These are phyloP conservation scores for Listronotus oregonensis DNA, from an alignment of 1,140 invertebrate species.

Conservation along the genomic window DNA sequence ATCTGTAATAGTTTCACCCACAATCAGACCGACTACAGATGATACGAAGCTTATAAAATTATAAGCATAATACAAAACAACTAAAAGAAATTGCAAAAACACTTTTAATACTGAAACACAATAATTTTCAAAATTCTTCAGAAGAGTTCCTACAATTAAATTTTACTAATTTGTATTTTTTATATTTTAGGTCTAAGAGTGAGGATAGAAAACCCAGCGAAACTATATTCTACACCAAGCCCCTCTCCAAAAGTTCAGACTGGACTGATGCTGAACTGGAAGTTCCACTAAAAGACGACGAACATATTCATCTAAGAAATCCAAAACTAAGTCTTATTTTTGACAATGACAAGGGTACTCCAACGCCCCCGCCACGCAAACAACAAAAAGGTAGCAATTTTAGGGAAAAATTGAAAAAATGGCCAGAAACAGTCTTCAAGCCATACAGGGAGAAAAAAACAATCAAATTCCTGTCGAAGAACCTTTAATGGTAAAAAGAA, in stretches of 20 bases:
- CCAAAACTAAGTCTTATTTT: constrained; percentile 54
- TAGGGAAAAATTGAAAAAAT: constrained; percentile 49
- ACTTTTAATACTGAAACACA: too few relatives aligned
- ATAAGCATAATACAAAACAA: too few relatives aligned
- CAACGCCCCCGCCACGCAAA: constrained; percentile 51
- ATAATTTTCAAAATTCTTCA: too few relatives aligned
- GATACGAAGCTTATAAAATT: too few relatives aligned
- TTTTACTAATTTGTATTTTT: constrained; percentile 7
- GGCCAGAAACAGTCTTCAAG: constrained; percentile 49
- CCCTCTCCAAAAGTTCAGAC: constrained; percentile 56
- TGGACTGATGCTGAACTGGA: constrained; percentile 63
- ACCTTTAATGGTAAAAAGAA: constrained; percentile 50
- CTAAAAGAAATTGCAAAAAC: too few relatives aligned
- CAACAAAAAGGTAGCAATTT: constrained; percentile 40
- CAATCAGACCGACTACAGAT: too few relatives aligned
- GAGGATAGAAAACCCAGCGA: constrained; percentile 34
- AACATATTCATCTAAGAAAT: constrained; percentile 52
- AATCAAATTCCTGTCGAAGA: constrained; percentile 46
- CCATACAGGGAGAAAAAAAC: constrained; percentile 37
- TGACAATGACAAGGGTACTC: constrained; percentile 52
- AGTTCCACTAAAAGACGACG: constrained; percentile 54
- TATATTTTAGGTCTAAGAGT: constrained; percentile 43
- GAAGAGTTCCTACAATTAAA: too few relatives aligned
- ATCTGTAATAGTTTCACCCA: too few relatives aligned
- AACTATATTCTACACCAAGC: constrained; percentile 41